A percentile compares a stretch with the other conserved stretches of the same genome.
These are phyloP conservation scores for Carollia perspicillata DNA, from an alignment of 2,113 vertebrate species.

Conservation along the genomic window DNA sequence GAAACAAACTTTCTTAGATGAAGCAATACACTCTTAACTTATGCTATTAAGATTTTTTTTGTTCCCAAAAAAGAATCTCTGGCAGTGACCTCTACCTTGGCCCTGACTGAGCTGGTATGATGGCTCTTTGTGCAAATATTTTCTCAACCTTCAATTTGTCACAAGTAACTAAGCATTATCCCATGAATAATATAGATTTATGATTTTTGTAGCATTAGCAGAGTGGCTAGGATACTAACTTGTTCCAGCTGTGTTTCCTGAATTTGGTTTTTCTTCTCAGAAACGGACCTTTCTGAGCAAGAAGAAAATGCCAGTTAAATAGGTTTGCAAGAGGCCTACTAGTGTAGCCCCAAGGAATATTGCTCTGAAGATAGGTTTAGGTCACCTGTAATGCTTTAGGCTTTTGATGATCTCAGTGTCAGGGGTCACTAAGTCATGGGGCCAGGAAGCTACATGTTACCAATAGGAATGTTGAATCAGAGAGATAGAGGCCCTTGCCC, in stretches of 20 bases:
- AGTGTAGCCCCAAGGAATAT: not conserved
- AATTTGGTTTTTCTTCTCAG: conserved; percentile 43
- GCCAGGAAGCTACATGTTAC: not conserved
- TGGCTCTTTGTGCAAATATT: conserved; percentile 65
- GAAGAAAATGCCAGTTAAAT: conserved; percentile 41
- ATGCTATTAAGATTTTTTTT: not conserved
- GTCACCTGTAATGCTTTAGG: conserved; percentile 10
- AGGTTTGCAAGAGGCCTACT: not conserved
- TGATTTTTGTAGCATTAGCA: conserved; percentile 60
- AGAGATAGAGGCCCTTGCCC: not conserved
- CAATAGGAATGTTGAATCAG: not conserved
- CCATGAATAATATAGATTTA: conserved; percentile 65
- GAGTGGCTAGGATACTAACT: conserved; percentile 49
- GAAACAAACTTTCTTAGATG: conserved; percentile 29
- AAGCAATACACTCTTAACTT: conserved; percentile 35
- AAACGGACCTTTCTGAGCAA: conserved; percentile 19
- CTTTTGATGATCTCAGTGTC: not conserved
- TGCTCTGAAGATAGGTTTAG: not conserved
- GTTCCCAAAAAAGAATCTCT: not conserved
- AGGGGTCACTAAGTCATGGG: not conserved
- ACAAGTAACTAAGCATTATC: conserved; percentile 64
- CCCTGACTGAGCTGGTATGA: conserved; percentile 44
- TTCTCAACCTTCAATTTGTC: conserved; percentile 71
- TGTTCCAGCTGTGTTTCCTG: conserved; percentile 71
- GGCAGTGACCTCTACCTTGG: conserved; percentile 52